Conservation (phyloP, 1,140 invertebrate species). For the Dolichoris vasculosae region DNA sequence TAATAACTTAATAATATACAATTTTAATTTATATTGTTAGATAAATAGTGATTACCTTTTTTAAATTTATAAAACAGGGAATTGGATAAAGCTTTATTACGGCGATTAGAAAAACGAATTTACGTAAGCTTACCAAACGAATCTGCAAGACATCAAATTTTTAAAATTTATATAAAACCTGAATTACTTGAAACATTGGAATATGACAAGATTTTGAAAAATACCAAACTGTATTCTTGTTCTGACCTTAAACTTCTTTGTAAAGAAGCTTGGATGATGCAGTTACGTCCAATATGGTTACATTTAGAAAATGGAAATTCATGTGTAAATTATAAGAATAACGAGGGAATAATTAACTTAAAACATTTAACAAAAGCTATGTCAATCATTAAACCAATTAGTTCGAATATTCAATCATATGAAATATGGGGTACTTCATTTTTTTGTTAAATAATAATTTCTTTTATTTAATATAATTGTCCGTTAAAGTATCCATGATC, state of each 20-base stretch:
- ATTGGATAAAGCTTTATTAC: constrained; percentile 89
- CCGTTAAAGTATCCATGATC: not conserved
- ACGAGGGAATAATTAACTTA: constrained; percentile 57
- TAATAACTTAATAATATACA: no score
- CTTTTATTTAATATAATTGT: not conserved
- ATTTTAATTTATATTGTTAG: no score
- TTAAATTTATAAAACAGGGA: constrained; percentile 79
- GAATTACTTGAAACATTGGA: constrained; percentile 67
- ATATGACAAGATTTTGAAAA: constrained; percentile 76
- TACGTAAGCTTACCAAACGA: constrained; percentile 84
- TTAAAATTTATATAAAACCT: constrained; percentile 75
- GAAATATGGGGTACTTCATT: constrained; percentile 61
- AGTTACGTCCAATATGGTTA: constrained; percentile 71
- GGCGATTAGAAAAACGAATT: constrained; percentile 92
- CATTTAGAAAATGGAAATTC: constrained; percentile 60
- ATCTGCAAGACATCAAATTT: constrained; percentile 80
- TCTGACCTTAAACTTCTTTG: constrained; percentile 91
- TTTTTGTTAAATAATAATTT: not conserved
- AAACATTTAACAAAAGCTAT: constrained; percentile 58
- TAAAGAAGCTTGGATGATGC: constrained; percentile 88
- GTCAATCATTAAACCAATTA: constrained; percentile 59
- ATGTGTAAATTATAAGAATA: constrained; percentile 54
- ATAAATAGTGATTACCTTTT: no score
- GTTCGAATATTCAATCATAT: constrained; percentile 59
- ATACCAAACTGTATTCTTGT: constrained; percentile 88